phyloP scores from a whole-genome alignment of 2,113 vertebrate genomes.

The Larimichthys crocea region DNA sequence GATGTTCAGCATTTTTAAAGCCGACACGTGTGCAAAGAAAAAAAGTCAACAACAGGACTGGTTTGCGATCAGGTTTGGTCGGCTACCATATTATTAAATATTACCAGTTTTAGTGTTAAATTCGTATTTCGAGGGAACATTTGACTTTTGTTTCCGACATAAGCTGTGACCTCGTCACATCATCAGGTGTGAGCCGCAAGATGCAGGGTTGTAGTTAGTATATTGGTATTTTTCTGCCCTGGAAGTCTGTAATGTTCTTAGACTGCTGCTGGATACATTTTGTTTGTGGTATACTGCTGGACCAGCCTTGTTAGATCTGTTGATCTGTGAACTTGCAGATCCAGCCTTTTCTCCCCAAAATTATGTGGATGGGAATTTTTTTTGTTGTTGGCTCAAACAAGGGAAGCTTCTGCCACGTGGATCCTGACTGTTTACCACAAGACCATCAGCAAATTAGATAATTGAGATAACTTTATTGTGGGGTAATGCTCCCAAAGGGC shows the following conservation, averaged over 20 bases:
- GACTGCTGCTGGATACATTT: background rate
- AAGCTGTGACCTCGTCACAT: background rate
- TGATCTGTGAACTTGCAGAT: background rate
- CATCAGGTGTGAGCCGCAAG: background rate
- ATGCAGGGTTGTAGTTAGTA: background rate
- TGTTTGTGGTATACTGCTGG: background rate
- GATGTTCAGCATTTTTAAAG: background rate
- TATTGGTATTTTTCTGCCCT: background rate
- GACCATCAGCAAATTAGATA: slow-evolving; percentile 35
- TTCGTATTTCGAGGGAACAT: background rate
- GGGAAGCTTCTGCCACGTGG: background rate
- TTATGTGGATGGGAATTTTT: background rate
- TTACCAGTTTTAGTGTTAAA: background rate
- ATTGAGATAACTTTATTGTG: slow-evolving; percentile 22
- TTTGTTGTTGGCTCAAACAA: background rate
- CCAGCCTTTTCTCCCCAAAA: background rate
- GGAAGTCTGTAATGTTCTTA: background rate
- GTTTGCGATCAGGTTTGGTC: background rate
- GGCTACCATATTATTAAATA: background rate
- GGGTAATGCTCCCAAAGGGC: slow-evolving; percentile 17
- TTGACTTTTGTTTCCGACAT: background rate
- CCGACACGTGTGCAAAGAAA: background rate
- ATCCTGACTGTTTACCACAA: slow-evolving; percentile 26
- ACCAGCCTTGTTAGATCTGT: background rate
- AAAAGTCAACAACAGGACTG: no score